Evolutionary conservation across 2,797 vertebrate species (phyloP).

Genomic region (Sebastes nivosus): DNA sequence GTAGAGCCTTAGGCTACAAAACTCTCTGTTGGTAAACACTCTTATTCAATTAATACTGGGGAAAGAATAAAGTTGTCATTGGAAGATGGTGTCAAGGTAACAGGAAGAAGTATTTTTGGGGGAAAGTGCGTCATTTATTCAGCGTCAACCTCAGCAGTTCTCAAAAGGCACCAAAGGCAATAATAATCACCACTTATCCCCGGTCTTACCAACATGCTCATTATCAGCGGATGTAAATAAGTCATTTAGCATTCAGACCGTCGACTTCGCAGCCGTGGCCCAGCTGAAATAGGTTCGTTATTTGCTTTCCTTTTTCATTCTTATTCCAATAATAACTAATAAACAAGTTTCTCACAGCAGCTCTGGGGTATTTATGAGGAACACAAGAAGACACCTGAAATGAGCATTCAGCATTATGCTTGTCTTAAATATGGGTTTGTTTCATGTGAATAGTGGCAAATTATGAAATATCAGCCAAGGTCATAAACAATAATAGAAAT

Average conservation of each 20-base stretch:
- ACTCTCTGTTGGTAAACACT: constrained; percentile 33
- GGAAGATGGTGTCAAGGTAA: constrained; percentile 14
- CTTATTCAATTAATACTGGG: constrained; percentile 34
- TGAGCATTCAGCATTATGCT: background rate
- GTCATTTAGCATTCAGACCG: constrained; percentile 48
- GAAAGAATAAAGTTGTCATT: constrained; percentile 23
- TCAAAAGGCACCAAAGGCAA: constrained; percentile 52
- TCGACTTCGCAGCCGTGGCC: constrained; percentile 3
- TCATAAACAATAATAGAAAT: background rate
- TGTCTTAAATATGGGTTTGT: background rate
- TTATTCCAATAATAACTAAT: constrained; percentile 13
- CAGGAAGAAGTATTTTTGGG: background rate
- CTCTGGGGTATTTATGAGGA: background rate
- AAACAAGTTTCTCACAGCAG: constrained; percentile 1
- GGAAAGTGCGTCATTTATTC: constrained; percentile 27
- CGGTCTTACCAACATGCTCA: constrained; percentile 34
- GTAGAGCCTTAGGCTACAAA: constrained; percentile 35
- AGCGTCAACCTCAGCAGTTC: constrained; percentile 32
- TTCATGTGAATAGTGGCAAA: background rate
- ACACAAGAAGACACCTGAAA: background rate
- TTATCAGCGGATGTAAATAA: constrained; percentile 58
- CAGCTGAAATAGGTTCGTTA: constrained; percentile 15
- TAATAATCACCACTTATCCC: constrained; percentile 61
- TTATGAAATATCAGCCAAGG: background rate
- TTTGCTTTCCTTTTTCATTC: background rate